phyloP scores from a whole-genome alignment of 2,888 invertebrate genomes.

The Boloria selene region DNA sequence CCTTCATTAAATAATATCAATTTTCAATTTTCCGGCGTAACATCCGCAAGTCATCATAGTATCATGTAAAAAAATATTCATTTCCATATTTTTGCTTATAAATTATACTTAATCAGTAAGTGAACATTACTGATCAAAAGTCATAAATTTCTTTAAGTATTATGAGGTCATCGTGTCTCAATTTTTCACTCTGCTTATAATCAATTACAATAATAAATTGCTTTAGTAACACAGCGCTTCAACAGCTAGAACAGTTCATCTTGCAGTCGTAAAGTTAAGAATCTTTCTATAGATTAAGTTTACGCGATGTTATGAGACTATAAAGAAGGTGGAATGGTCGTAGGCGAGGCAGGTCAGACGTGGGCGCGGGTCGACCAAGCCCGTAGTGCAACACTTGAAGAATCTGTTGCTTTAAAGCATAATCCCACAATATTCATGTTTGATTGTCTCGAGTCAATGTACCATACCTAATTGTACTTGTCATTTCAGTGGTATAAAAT shows the following conservation, averaged over 20 bases:
- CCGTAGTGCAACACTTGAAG: constrained; percentile 27
- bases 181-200: constrained; percentile 24
- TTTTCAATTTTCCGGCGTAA: too few species aligned
- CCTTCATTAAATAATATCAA: too few species aligned
- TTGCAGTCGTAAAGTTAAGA: constrained; percentile 60
- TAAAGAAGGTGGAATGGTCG: constrained; percentile 56
- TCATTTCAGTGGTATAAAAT: not conserved
- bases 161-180: not conserved
- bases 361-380: constrained; percentile 50
- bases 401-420: constrained; percentile 19
- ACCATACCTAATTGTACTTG: not conserved
- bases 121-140: not conserved
- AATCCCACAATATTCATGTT: constrained; percentile 18
- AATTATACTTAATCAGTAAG: too few species aligned
- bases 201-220: constrained; percentile 51
- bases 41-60: too few species aligned
- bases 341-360: constrained; percentile 55
- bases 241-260: constrained; percentile 43
- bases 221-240: constrained; percentile 29
- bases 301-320: constrained; percentile 58
- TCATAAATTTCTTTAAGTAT: not conserved
- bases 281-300: constrained; percentile 64
- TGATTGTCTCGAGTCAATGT: constrained; percentile 13
- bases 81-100: too few species aligned
- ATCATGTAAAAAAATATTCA: too few species aligned